Conservation (phyloP, 2,888 invertebrate species). For the Drosophila neonasuta region DNA sequence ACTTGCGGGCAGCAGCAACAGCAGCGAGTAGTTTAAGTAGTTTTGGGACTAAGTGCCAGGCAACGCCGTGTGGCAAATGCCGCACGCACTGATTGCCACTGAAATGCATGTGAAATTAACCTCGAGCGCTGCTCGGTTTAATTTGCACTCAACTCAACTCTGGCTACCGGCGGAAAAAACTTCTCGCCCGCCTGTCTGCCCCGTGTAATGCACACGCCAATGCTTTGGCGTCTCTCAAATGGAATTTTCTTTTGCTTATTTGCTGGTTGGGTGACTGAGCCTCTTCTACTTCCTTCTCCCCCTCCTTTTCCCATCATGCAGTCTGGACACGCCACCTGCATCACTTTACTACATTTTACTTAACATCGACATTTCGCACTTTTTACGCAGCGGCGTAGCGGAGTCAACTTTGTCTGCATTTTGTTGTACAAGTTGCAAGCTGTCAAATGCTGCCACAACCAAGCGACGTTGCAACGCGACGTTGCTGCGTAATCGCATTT, state of each 20-base stretch:
- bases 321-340: slow-evolving; percentile 42
- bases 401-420: slow-evolving; percentile 50
- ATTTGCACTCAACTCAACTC: slow-evolving; percentile 66
- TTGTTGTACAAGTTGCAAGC: slow-evolving; percentile 49
- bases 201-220: slow-evolving; percentile 62
- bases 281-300: slow-evolving; percentile 14
- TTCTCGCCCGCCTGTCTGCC: slow-evolving; percentile 9
- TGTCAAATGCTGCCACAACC: slow-evolving; percentile 47
- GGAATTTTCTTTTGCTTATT: slow-evolving; percentile 74
- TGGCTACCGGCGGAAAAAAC: slow-evolving; percentile 41
- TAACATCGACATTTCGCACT: slow-evolving; percentile 19
- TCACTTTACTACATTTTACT: not conserved
- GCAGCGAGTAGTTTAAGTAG: slow-evolving; percentile 64
- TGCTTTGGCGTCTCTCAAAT: slow-evolving; percentile 59
- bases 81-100: slow-evolving; percentile 74
- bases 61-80: slow-evolving; percentile 42
- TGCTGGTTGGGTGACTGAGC: slow-evolving; percentile 65
- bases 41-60: slow-evolving; percentile 66
- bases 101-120: slow-evolving; percentile 78
- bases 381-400: slow-evolving; percentile 11
- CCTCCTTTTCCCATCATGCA: too few relatives aligned
- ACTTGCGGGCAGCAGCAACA: slow-evolving; percentile 14
- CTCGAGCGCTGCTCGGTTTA: slow-evolving; percentile 73
- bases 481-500: slow-evolving; percentile 40
- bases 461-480: not conserved